Conservation (phyloP, 2,113 vertebrate genomes). For the Pogona vitticeps region DNA sequence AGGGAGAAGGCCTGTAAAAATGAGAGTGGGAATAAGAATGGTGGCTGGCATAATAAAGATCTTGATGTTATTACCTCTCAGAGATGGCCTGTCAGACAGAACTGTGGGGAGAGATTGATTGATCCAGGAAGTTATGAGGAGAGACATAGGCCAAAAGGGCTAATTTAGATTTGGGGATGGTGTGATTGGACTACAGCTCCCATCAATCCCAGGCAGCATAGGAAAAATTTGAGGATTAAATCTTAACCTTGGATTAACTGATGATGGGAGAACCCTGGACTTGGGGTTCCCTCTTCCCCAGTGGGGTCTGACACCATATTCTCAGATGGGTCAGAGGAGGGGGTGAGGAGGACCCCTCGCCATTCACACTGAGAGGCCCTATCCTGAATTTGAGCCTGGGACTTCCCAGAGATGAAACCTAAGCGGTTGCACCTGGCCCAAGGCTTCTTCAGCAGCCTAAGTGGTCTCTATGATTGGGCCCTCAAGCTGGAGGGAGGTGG, state of each 20-base stretch:
- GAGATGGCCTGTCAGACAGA: neutral
- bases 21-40: neutral
- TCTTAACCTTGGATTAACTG: no score
- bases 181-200: neutral
- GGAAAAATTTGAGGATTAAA: neutral
- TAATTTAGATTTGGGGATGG: no score
- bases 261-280: no score
- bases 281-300: no score
- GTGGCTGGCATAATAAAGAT: neutral
- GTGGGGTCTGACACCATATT: neutral
- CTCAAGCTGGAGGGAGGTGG: no score
- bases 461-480: neutral
- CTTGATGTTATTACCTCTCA: neutral
- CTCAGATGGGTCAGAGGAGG: no score
- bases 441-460: no score
- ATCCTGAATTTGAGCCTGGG: neutral
- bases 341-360: no score
- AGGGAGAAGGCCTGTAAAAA: neutral
- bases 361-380: neutral
- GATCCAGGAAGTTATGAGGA: neutral
- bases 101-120: neutral
- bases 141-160: neutral
- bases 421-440: neutral
- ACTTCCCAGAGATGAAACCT: neutral
- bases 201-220: neutral